Conservation (phyloP, 37 sponge, comb jelly and placozoan genomes). For the Oscarella lobularis region DNA sequence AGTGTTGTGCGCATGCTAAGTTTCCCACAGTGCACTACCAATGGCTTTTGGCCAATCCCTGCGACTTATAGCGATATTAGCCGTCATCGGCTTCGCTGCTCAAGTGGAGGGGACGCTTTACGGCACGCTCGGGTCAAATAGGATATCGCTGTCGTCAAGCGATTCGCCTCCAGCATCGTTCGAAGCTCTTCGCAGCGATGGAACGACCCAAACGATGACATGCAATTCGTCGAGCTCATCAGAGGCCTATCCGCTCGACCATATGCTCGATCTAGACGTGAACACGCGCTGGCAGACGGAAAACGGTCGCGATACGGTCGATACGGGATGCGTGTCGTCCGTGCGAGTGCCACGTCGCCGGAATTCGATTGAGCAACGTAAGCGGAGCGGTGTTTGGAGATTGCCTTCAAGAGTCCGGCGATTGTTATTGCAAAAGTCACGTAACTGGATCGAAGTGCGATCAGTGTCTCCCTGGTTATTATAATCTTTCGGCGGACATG, state of each 20-base stretch:
- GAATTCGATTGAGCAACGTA: not conserved
- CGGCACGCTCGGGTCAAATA: too few relatives aligned
- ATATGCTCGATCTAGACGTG: not conserved
- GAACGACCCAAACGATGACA: not conserved
- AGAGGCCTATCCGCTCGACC: not conserved
- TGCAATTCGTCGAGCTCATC: not conserved
- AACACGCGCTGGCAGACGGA: not conserved
- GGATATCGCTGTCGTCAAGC: too few relatives aligned
- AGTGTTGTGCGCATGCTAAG: too few relatives aligned
- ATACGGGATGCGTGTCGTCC: not conserved
- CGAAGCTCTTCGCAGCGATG: not conserved
- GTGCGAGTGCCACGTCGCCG: not conserved
- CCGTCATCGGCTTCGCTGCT: too few relatives aligned
- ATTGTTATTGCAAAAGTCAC: not conserved
- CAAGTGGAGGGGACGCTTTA: too few relatives aligned
- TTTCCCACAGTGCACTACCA: too few relatives aligned
- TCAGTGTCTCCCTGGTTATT: not conserved
- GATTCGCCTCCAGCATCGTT: not conserved
- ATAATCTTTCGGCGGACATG: not conserved
- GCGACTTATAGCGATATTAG: too few relatives aligned
- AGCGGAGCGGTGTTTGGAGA: not conserved
- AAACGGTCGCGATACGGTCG: not conserved
- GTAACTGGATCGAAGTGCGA: not conserved
- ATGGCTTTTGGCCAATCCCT: too few relatives aligned
- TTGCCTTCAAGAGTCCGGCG: not conserved